Conservation (phyloP, 2,797 vertebrate species). For the Gorsachius magnificus region DNA sequence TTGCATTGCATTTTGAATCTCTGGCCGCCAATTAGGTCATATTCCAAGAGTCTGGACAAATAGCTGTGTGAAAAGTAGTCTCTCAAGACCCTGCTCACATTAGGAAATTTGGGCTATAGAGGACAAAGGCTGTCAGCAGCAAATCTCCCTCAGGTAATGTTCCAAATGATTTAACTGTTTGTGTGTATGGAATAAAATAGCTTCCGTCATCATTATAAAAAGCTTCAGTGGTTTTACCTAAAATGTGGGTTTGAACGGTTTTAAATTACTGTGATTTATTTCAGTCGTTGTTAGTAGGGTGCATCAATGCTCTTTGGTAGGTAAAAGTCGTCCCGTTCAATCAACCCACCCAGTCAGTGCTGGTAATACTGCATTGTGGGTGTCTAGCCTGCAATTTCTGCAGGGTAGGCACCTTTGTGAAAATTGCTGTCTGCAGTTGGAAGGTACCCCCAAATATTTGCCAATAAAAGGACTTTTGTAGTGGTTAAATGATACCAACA, state of each 20-base stretch:
- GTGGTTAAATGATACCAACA: not conserved
- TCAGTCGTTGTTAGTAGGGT: not conserved
- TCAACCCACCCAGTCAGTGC: not conserved
- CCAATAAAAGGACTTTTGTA: not conserved
- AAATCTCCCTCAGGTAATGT: not conserved
- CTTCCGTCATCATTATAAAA: not conserved
- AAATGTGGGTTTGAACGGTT: not conserved
- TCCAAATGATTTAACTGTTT: slow-evolving; percentile 28
- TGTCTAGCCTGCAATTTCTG: not conserved
- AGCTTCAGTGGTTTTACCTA: not conserved
- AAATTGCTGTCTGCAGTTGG: not conserved
- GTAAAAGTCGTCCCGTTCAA: not conserved
- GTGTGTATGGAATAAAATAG: not conserved
- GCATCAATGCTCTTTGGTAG: not conserved
- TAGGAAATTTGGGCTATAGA: slow-evolving; percentile 38
- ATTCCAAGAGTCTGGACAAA: slow-evolving; percentile 40
- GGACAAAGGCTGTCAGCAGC: slow-evolving; percentile 9
- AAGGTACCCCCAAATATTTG: not conserved
- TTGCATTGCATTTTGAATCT: slow-evolving; percentile 38
- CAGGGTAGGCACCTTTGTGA: not conserved
- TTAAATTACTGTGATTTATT: not conserved
- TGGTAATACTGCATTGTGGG: not conserved
- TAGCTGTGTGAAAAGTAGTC: slow-evolving; percentile 29
- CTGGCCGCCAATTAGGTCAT: not conserved
- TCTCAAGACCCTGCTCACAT: slow-evolving; percentile 8